Base-by-base conservation (phyloP, 2,797 vertebrate species). In the Oryzias sinensis region DNA sequence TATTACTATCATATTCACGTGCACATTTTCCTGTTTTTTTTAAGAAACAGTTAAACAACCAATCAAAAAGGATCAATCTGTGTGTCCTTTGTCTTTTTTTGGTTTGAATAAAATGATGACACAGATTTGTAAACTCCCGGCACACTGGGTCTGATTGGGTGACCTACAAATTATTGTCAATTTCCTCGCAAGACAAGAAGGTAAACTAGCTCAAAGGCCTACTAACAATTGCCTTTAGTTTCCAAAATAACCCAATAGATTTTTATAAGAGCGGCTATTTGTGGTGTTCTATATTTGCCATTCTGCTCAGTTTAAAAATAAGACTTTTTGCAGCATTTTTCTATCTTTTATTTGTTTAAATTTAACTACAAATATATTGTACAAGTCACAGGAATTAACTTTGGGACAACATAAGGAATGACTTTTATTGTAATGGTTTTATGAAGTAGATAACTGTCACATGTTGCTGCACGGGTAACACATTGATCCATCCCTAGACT, bases 151-250 rank as follows among this genome's bases (percentile, higher is more conserved):
- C 7, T 2, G 27, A 6, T 20, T 47, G 17, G 45, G 5, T 18
- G 42, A 55, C 42, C 16, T 20, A 40, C 17, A 48, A 44, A 59
- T 49, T 15, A 42, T 24, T 41, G 5, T 59, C 16, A n/a, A 44
- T 33, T 18, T 56, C 20, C 6, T 6, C 17, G 7, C 22, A 51
- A 17, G 5, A 53, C 7, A 8, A 33, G 8, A 1, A 25, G 14
- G 14, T 43, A 15, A 18, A 52, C 27, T 8, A n/a, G 2, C 24
- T 33, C n/a, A 33, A 48, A 25, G 14, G 37, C 17, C 14, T 45
- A 14, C 15, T 25, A 4, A 22, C 11, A 25, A 43, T 37, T 3
- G 15, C 25, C 5, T 50, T 18, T n/a, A 14, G 0, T 5, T 8
- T 48, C 5, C n/a, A 29, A 43, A 24, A 41, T n/a, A 29, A 14